Base-by-base conservation (phyloP, 2,113 vertebrate species). In the Heteronetta atricapilla region DNA sequence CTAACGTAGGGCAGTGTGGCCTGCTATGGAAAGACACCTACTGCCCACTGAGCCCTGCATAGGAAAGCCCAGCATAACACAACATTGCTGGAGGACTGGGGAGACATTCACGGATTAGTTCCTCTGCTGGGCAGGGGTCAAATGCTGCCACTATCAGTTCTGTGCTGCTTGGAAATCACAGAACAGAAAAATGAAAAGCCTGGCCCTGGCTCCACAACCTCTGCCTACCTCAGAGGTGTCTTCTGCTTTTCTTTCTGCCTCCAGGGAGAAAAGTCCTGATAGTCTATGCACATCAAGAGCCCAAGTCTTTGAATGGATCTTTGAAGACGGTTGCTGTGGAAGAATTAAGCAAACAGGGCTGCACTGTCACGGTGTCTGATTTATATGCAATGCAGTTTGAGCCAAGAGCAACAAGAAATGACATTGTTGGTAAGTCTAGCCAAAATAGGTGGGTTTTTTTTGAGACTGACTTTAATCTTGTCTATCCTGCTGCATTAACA, bases 211-310 rank as follows among this genome's bases (percentile, higher is more conserved):
- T 59, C 29, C 46, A 42, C n/a, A 44, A n/a, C 42, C 12, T 25
- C 69, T 79, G 36, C 38, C 23, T 84, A 5, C 12, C 21, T 81
- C 42, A 46, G 59, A 72, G 16, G 18, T 25, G 8, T 36, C 29
- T 81, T 46, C 7, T 55, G 42, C 14, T 68, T 87, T 62, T 53
- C 73, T 70, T 66, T 58, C 50, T 70, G 85, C 72, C 62, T 77
- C 31, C 78, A 98, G 98, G 97, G 16, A 98, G 85, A 73, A 98
- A 97, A 25, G 98, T 98, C 60, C 96, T 98, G 63, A 97, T 98
- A n/a, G 86, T 98, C 36, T 98, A 98, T 3, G 98, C 98, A 1
- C 97, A 98, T 64, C 98, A 98, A 75, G 98, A 98, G 42, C 98
- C 97, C 72, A 96, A 50, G 44, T 98, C 98, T 67, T 92, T 98